Conservation (phyloP, 2,797 vertebrate genomes). For the Ambastaia sidthimunki region DNA sequence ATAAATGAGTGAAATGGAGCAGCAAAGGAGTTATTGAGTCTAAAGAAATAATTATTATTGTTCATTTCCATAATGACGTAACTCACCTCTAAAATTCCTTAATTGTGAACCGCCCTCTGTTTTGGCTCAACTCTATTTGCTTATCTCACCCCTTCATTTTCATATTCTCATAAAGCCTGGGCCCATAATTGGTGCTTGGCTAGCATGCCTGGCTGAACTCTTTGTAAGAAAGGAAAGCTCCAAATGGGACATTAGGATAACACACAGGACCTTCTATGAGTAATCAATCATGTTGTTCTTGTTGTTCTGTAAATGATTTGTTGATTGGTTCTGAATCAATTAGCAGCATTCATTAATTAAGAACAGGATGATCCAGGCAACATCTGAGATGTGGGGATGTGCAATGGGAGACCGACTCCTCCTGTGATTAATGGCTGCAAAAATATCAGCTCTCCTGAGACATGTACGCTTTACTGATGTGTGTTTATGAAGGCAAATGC, state of each 20-base stretch:
- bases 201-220: slow-evolving; percentile 47
- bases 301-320: slow-evolving; percentile 62
- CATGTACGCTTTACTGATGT: neutral
- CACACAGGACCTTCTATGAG: slow-evolving; percentile 55
- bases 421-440: slow-evolving; percentile 58
- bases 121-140: slow-evolving; percentile 16
- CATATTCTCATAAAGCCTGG: slow-evolving; percentile 32
- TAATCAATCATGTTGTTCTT: slow-evolving; percentile 61
- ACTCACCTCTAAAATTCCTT: slow-evolving; percentile 21
- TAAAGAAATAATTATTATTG: slow-evolving; percentile 1
- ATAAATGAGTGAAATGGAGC: neutral
- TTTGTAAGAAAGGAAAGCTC: slow-evolving; percentile 39
- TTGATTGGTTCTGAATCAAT: slow-evolving; percentile 66
- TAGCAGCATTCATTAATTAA: slow-evolving; percentile 61
- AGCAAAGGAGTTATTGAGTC: neutral
- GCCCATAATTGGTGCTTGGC: slow-evolving; percentile 30
- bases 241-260: slow-evolving; percentile 53
- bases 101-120: neutral
- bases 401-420: neutral
- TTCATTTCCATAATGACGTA: slow-evolving; percentile 6
- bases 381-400: slow-evolving; percentile 38
- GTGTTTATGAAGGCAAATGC: slow-evolving; percentile 20
- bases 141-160: slow-evolving; percentile 44
- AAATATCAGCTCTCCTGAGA: slow-evolving; percentile 53
- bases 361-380: slow-evolving; percentile 39